Evolutionary conservation across 2,113 vertebrate genomes (phyloP), one percentile per base, ranked within the genome.

Genomic region (Pterocles orientalis): DNA sequence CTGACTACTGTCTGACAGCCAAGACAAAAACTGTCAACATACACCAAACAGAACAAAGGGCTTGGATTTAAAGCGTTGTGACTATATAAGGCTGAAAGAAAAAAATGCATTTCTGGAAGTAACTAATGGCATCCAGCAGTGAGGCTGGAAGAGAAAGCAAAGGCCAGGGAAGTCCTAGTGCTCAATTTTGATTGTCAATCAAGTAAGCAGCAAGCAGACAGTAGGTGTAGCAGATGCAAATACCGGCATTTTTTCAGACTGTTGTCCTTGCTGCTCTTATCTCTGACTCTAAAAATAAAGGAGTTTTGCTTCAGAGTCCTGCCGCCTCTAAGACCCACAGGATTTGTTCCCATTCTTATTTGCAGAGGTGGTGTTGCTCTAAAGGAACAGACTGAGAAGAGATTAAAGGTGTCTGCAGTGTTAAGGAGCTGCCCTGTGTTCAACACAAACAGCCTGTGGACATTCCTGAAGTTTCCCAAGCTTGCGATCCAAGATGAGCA

Each of bases 321-420:
- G 58, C 9, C 0, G 0, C 12, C 43, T 48, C 47, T 28, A 51
- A 78, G 61, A 54, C 23, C 39, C 0, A 0, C 11, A 68, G 48
- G 64, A 73, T 62, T 78, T 82, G 9, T 51, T 83, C n/a, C 51
- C 0, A 0, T 61, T 53, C 47, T 81, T 77, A 77, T 65, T 90
- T 36, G 50, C 23, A 57, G 6, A 16, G 24, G 12, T 1, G 1
- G 57, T 65, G n/a, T 2, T 43, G 20, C 45, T 76, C 12, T 43
- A 76, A 54, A 85, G 78, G 26, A 91, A 43, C 23, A 64, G 76
- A 29, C 36, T 65, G 54, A 43, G 33, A 62, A 54, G 51, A 88
- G 25, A 65, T 70, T 68, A 82, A 64, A 65, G 11, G 20, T 14
- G 29, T 61, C 58, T 69, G 33, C 25, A 62, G 36, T 0, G 0